Evolutionary conservation across 2,797 vertebrate genomes (phyloP).

Genomic region (Acomys russatus): DNA sequence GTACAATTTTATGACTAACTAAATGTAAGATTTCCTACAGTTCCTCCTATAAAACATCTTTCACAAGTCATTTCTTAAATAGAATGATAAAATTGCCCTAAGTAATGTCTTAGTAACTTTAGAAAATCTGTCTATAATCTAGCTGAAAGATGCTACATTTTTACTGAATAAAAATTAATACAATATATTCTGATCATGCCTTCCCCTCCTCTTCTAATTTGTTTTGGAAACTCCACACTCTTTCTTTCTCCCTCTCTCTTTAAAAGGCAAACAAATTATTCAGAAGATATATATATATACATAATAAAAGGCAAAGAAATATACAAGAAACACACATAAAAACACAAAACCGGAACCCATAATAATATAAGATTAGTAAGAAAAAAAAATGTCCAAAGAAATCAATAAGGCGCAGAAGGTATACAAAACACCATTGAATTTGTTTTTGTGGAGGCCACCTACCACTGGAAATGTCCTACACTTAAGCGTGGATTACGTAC

Average conservation of each 20-base stretch:
- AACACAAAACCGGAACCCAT: neutral
- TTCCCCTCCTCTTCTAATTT: neutral
- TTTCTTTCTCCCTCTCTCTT: neutral
- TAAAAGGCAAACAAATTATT: neutral
- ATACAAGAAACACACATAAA: neutral
- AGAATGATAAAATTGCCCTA: neutral
- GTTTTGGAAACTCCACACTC: neutral
- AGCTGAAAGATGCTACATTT: conserved; percentile 32
- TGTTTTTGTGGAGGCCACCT: neutral
- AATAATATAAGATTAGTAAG: too few species aligned
- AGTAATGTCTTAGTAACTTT: conserved; percentile 26
- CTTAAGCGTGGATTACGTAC: neutral
- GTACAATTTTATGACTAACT: conserved; percentile 17
- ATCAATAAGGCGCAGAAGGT: neutral
- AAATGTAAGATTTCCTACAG: conserved; percentile 36
- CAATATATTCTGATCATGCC: neutral
- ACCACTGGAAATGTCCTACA: neutral
- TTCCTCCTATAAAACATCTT: neutral
- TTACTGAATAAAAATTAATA: neutral
- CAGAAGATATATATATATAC: neutral
- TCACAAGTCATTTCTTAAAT: neutral
- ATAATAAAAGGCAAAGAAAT: neutral
- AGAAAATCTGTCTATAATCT: neutral
- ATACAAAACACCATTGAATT: neutral
- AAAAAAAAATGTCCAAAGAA: neutral